phyloP scores from a whole-genome alignment of 2,113 vertebrate genomes.

The Acrocephalus kingi region DNA sequence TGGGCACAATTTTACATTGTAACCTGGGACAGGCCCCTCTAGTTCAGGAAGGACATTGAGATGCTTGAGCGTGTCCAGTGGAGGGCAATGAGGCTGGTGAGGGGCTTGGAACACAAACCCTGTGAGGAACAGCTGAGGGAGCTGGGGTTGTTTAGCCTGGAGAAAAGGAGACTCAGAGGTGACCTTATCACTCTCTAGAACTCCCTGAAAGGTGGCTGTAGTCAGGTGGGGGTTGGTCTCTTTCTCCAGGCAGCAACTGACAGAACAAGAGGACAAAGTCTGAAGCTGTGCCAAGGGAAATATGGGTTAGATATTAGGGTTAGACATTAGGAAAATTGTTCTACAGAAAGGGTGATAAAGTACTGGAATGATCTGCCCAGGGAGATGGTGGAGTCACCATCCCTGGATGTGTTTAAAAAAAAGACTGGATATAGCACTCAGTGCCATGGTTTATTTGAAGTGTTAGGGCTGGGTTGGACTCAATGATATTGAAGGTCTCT shows the following conservation, averaged over 20 bases:
- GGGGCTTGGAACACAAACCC: neutral
- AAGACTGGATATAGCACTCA: neutral
- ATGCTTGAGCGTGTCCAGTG: rapidly evolving
- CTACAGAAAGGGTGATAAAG: neutral
- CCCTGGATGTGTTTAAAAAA: neutral
- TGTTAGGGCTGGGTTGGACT: neutral
- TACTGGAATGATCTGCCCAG: rapidly evolving
- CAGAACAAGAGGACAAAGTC: neutral
- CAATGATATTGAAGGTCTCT: neutral
- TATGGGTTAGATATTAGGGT: too few relatives aligned
- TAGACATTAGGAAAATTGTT: neutral
- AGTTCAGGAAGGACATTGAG: neutral
- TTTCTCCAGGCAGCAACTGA: neutral
- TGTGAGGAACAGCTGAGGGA: neutral
- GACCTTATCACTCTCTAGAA: neutral
- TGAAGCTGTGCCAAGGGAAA: neutral
- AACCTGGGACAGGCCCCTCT: too few relatives aligned
- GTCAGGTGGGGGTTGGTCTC: neutral
- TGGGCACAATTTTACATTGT: too few relatives aligned
- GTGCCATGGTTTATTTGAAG: neutral
- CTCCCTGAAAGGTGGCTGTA: neutral
- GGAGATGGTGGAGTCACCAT: neutral
- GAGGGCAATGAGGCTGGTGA: neutral
- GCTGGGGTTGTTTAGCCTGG: neutral
- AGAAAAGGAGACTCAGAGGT: neutral